These are phyloP conservation scores for Sycophila texana DNA, from an alignment of 2,888 invertebrate genomes.

Conservation along the genomic window DNA sequence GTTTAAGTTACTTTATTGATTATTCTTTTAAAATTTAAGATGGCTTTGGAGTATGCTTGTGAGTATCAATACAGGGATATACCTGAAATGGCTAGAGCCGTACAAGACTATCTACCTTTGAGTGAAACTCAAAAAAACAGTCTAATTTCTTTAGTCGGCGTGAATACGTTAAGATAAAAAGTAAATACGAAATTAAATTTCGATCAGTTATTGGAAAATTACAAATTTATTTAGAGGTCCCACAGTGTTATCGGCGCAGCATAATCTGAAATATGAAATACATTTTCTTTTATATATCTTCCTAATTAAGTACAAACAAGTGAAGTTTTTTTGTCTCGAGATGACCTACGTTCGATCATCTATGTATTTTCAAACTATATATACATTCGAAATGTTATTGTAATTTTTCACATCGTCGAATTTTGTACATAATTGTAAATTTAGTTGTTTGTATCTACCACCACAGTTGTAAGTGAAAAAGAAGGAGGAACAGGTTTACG, in stretches of 20 bases:
- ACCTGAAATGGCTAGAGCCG: conserved; percentile 72
- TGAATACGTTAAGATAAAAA: not conserved
- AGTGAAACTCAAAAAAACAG: conserved; percentile 76
- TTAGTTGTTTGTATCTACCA: not conserved
- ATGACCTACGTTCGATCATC: too few species aligned
- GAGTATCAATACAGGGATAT: conserved; percentile 78
- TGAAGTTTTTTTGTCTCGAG: too few species aligned
- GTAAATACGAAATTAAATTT: too few species aligned
- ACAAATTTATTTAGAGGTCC: too few species aligned
- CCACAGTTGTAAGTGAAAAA: conserved; percentile 16
- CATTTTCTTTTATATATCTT: too few species aligned
- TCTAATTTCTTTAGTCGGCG: conserved; percentile 77
- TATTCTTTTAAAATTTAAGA: conserved; percentile 70
- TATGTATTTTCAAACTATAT: too few species aligned
- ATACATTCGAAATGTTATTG: too few species aligned
- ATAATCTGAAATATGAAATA: too few species aligned
- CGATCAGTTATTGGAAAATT: too few species aligned
- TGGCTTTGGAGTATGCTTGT: conserved; percentile 78
- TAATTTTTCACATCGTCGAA: conserved; percentile 6
- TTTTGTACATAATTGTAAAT: conserved; percentile 3
- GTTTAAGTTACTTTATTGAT: not conserved
- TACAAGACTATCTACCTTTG: conserved; percentile 75
- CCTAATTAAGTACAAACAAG: too few species aligned
- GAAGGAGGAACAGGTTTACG: not conserved
- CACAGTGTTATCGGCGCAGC: too few species aligned